These are phyloP conservation scores for Macaca mulatta DNA, from an alignment of 2,113 vertebrate genomes.

Conservation along the genomic window DNA sequence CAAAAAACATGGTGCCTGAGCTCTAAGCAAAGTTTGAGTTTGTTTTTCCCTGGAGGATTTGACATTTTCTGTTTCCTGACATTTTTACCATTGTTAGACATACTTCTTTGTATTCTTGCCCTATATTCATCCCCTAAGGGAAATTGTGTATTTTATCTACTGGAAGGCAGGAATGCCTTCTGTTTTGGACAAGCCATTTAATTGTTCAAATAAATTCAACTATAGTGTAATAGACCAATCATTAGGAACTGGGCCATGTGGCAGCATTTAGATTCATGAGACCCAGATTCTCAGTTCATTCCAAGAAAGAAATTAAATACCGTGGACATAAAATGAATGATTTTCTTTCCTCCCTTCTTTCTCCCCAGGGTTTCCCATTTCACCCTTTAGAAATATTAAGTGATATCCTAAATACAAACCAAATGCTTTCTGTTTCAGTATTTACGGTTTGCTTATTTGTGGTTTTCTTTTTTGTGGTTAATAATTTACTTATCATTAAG, in stretches of 20 bases:
- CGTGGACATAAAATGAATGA: background rate
- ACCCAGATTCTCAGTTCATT: slow-evolving; percentile 39
- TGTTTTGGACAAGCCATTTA: slow-evolving; percentile 71
- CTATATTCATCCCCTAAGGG: slow-evolving; percentile 18
- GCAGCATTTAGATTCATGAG: slow-evolving; percentile 32
- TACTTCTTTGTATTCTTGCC: slow-evolving; percentile 64
- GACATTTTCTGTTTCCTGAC: slow-evolving; percentile 84
- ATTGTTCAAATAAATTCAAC: slow-evolving; percentile 73
- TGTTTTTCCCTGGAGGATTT: slow-evolving; percentile 75
- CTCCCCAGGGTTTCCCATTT: background rate
- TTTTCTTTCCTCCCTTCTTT: background rate
- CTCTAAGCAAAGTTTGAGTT: slow-evolving; percentile 72
- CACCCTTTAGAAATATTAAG: slow-evolving; percentile 16
- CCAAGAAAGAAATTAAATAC: slow-evolving; percentile 54
- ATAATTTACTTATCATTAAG: background rate
- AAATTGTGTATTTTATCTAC: slow-evolving; percentile 71
- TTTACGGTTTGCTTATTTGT: background rate
- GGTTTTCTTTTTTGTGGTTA: background rate
- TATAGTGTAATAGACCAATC: slow-evolving; percentile 64
- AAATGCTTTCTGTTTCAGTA: background rate
- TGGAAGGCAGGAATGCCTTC: slow-evolving; percentile 70
- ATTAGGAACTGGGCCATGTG: slow-evolving; percentile 61
- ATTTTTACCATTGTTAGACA: slow-evolving; percentile 77
- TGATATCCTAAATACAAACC: background rate
- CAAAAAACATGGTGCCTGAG: slow-evolving; percentile 59